A percentile compares a stretch with the other conserved stretches of the same genome.
Conservation (phyloP, 1,140 invertebrate species). For the Spodoptera litura region DNA sequence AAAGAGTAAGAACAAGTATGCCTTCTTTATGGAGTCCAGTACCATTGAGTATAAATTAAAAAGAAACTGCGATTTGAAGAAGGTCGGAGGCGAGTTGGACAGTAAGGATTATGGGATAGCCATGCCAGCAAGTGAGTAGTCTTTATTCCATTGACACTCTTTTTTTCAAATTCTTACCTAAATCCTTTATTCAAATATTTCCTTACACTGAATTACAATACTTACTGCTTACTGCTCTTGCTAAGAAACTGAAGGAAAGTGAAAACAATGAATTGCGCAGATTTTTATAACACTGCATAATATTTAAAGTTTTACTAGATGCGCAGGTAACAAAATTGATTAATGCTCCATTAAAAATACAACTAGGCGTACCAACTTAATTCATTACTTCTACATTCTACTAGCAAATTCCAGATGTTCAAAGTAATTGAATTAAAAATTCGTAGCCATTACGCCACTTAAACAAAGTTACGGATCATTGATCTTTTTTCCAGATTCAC, state of each 20-base stretch:
- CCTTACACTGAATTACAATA: no score
- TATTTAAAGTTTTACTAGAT: no score
- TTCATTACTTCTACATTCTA: neutral
- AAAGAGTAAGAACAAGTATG: constrained; percentile 89
- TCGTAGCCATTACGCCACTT: neutral
- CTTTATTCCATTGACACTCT: no score
- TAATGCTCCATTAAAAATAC: no score
- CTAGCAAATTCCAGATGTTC: no score
- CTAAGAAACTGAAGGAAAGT: no score
- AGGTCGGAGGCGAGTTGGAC: constrained; percentile 92
- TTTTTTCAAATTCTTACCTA: no score
- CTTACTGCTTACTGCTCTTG: no score
- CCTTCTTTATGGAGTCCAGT: constrained; percentile 95
- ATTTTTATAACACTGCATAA: no score
- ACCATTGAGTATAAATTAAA: constrained; percentile 92
- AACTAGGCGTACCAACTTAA: neutral
- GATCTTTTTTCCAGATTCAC: constrained; percentile 86
- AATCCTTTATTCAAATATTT: no score
- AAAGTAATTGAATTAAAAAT: neutral
- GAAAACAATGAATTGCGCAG: no score
- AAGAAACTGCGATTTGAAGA: constrained; percentile 91
- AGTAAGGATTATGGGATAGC: constrained; percentile 94
- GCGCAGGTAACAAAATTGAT: no score
- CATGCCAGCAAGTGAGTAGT: constrained; percentile 89
- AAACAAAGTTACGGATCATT: neutral